phyloP scores from a whole-genome alignment of 2,113 vertebrate genomes.

The Cariama cristata region DNA sequence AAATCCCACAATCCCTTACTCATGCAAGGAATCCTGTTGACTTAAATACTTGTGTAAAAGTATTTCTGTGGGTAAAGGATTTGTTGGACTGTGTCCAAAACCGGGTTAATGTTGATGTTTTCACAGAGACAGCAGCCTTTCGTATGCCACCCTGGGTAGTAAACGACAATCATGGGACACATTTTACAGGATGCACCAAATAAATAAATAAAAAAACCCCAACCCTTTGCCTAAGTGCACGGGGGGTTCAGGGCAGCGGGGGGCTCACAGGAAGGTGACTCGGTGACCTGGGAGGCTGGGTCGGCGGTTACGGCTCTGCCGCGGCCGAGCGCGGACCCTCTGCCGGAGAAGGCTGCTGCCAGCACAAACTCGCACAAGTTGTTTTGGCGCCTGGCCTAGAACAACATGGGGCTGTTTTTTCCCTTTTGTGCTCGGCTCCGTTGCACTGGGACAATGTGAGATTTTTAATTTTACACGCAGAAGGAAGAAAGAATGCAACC shows the following conservation, averaged over 20 bases:
- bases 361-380: conserved; percentile 38
- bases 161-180: background rate
- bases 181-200: background rate
- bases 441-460: conserved; percentile 13
- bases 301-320: fast-evolving
- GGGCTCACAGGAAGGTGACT: conserved; percentile 6
- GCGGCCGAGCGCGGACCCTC: background rate
- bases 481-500: background rate
- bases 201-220: background rate
- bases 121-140: background rate
- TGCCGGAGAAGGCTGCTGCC: background rate
- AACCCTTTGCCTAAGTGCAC: background rate
- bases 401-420: conserved; percentile 59
- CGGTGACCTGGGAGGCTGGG: background rate
- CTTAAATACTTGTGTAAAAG: conserved; percentile 31
- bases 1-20: conserved; percentile 25
- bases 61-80: conserved; percentile 44
- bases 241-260: background rate
- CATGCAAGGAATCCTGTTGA: conserved; percentile 41
- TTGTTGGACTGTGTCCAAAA: background rate
- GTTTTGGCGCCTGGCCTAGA: conserved; percentile 48
- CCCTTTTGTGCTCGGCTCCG: conserved; percentile 21
- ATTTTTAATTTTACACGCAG: conserved; percentile 33
- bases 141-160: background rate
- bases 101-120: background rate